A percentile compares a stretch with the other conserved stretches of the same genome.
Conservation (phyloP, 2,888 invertebrate genomes). For the Harmothoe impar region DNA sequence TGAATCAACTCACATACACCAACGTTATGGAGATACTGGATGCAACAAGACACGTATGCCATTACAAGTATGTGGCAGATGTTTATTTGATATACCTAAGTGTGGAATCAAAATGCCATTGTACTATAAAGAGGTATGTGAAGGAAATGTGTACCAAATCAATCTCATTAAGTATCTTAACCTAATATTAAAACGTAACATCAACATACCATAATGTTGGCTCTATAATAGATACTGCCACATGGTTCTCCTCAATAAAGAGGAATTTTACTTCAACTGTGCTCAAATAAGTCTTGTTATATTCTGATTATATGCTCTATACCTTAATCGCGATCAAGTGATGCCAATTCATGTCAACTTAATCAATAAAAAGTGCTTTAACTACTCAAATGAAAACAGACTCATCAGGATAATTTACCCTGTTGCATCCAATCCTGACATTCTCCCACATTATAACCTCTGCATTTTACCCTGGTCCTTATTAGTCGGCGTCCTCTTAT, state of each 20-base stretch:
- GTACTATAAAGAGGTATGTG: slow-evolving; percentile 7
- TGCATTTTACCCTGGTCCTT: not conserved
- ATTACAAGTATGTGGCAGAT: slow-evolving; percentile 8
- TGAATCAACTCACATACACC: not conserved
- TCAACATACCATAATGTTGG: not conserved
- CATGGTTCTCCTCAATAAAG: not conserved
- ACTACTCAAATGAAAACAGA: not conserved
- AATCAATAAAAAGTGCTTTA: not conserved
- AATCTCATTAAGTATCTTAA: not conserved
- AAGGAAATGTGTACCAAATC: slow-evolving; percentile 29
- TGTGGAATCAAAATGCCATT: not conserved
- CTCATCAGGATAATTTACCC: slow-evolving; percentile 13
- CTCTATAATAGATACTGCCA: not conserved
- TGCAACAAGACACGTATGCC: not conserved
- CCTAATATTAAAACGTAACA: not conserved
- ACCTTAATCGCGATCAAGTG: too few relatives aligned
- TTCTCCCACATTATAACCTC: not conserved
- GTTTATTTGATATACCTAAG: not conserved
- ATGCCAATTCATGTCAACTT: too few relatives aligned
- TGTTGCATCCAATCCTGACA: not conserved
- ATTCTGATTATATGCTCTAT: too few relatives aligned
- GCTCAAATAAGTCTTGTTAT: not conserved
- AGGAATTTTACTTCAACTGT: not conserved
- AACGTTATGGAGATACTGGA: not conserved
- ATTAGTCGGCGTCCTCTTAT: slow-evolving; percentile 29